Evolutionary conservation across 2,797 vertebrate genomes (phyloP), one percentile per base, ranked within the genome.

Genomic region (Ctenosaura bakeri): DNA sequence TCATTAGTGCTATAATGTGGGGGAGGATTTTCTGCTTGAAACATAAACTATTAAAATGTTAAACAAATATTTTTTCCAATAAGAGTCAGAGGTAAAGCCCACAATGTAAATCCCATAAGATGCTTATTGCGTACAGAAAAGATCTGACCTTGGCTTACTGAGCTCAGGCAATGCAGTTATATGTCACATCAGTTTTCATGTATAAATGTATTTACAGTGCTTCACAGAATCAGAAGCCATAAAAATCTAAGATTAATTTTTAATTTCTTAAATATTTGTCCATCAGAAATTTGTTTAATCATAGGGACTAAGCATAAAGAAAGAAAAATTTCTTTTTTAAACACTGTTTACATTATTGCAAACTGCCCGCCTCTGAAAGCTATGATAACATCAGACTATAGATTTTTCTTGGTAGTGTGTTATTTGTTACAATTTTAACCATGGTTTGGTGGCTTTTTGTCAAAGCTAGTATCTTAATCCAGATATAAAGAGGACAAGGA

Each of bases 251-350:
- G 82, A 89, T 50, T 54, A 95, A 91, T 74, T 90, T 94, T 93
- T 95, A 91, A 92, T 54, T 38, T 69, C 89, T 95, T 89, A 92
- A 69, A 90, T 24, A 94, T 90, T 90, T 86, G 74, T 89, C 93
- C 92, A 94, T 91, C 90, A 89, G 78, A 93, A 95, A 94, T 56
- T 42, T 10, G 0, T 86, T 89, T 94, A 93, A 92, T 94, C 86
- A 90, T 52, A 83, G 82, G 42, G 85, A 81, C 52, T 90, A 93
- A 26, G 35, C 91, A 92, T 38, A 92, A 83, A 74, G 66, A 95
- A 90, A 80, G 88, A 5, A 77, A 14, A 66, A 14, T 32, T 29
- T 46, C 79, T 16, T 2, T 29, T 5, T 88, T 66, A 85, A 3
- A 42, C 14, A 66, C 83, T 86, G 32, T 56, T 94, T 89, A 83